Evolutionary conservation across 2,113 vertebrate genomes (phyloP), one percentile per base, ranked within the genome.

Genomic region (Sinocyclocheilus anophthalmus): DNA sequence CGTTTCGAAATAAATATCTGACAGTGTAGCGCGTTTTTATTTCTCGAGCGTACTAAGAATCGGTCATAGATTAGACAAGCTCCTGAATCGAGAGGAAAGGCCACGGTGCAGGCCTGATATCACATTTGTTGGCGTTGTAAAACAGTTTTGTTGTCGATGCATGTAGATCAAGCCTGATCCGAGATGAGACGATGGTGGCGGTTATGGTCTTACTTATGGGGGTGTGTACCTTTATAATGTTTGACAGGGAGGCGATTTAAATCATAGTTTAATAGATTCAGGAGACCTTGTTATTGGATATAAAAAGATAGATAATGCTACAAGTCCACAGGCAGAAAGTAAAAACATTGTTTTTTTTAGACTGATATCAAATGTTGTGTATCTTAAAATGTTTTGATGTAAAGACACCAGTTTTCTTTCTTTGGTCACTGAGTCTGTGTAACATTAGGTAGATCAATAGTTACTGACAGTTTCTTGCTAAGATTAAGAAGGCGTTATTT

Each of bases 71-170:
- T 42, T 11, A 45, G 8, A 45, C 9, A 30, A 0, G 8, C 80
- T 81, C 16, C 24, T 67, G 24, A 67, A 8, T 6, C n/a, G 4
- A 50, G 24, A 50, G 16, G 2, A 24, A 67, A 18, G 42, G 16
- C 80, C 80, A 50, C 3, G 8, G 39, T 18, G 24, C 61, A 69
- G 61, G 61, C 80, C 80, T 81, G 14, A 22, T 81, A 42, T 42
- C 33, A 65, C 42, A 57, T n/a, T 22, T 83, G 81, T 83, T 83
- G 67, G 48, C 16, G 9, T 26, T 72, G 81, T 57, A 37, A 83
- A 83, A 82, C 26, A n/a, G 65, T 70, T 37, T 69, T 13, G 26
- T 80, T 63, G 78, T 80, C 37, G 57, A 63, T 80, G 37, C 24
- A 26, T 82, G 61, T 50, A 30, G 18, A 20, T 48, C 42, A 22